Base-by-base conservation (phyloP, 2,888 invertebrate species). In the Platynereis dumerilii region DNA sequence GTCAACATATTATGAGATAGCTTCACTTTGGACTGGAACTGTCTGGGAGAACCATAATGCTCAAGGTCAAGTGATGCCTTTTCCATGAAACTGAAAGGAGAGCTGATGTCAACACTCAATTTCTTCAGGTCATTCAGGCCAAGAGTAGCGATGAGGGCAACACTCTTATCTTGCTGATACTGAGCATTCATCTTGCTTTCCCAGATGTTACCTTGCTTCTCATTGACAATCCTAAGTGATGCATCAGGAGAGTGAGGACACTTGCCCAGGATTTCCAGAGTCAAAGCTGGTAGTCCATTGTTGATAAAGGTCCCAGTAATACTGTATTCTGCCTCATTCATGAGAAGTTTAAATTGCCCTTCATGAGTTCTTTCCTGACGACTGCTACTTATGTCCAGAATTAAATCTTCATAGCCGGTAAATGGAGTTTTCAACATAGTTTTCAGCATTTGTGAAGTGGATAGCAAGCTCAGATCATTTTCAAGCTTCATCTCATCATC, bases 91-190 rank as follows among this genome's bases (percentile, higher is more conserved):
- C 24, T 24, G 17, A 27, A 61, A 22, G 48, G 48, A 20, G 3
- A 5, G 20, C 22, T 48, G 7, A 48, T 5, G 48, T 48, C 48
- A 5, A 48, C 17, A n/a, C 48, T 48, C 20, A 48, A 48, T n/a
- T 48, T 48, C 48, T 48, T 48, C 48, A 48, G n/a, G n/a, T 22
- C 17, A 22, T 48, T 48, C 48, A 48, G 3, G 48, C 48, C 48
- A 48, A 48, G 48, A 5, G 7, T 20, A n/a, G 5, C 20, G 7
- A 20, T 7, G 7, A n/a, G 7, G 22, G 3, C n/a, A n/a, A 22
- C 7, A 20, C n/a, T 48, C 48, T 48, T 48, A n/a, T 20, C 48
- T n/a, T 22, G 20, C 5, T 5, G 22, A n/a, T 48, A 48, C 22
- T 12, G n/a, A 48, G 22, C 48, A 48, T 48, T n/a, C n/a, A n/a